Evolutionary conservation across 2,797 vertebrate genomes (phyloP).

Genomic region (Etheostoma perlongum): DNA sequence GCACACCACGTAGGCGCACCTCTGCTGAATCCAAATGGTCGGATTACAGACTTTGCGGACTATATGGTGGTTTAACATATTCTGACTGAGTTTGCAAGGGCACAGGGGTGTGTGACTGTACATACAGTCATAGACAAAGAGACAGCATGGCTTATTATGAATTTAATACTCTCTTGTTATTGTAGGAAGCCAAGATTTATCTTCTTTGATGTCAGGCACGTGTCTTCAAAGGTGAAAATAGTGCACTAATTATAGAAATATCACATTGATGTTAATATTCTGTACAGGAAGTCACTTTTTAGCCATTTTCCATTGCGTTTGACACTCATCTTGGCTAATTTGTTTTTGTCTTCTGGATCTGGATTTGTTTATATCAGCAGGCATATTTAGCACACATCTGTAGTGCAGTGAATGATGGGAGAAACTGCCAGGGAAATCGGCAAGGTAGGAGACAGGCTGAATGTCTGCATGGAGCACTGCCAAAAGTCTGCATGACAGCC

Average conservation of each 20-base stretch:
- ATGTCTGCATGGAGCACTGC: slow-evolving; percentile 69
- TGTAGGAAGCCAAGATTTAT: slow-evolving; percentile 23
- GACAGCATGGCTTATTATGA: slow-evolving; percentile 10
- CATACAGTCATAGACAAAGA: slow-evolving; percentile 8
- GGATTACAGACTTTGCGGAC: slow-evolving; percentile 41
- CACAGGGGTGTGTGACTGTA: slow-evolving; percentile 18
- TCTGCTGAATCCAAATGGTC: slow-evolving; percentile 58
- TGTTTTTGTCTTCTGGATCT: slow-evolving; percentile 57
- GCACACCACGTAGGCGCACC: slow-evolving; percentile 83
- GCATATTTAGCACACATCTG: slow-evolving; percentile 69
- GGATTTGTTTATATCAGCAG: slow-evolving; percentile 72
- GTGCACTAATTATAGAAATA: neutral
- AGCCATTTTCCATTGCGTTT: slow-evolving; percentile 18
- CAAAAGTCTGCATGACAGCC: slow-evolving; percentile 67
- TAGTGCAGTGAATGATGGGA: slow-evolving; percentile 72
- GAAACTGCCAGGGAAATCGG: slow-evolving; percentile 57
- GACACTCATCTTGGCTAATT: slow-evolving; percentile 35
- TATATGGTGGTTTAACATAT: slow-evolving; percentile 37
- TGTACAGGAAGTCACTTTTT: slow-evolving; percentile 11
- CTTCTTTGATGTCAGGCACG: slow-evolving; percentile 9
- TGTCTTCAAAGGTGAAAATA: slow-evolving; percentile 17
- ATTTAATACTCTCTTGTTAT: slow-evolving; percentile 9
- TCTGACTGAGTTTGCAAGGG: slow-evolving; percentile 38
- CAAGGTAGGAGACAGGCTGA: slow-evolving; percentile 72
- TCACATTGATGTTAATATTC: neutral